Percentiles rank a stretch among this genome's conserved stretches.
phyloP scores from a whole-genome alignment of 2,797 vertebrate genomes.

The Phrynocephalus guinanensis region DNA sequence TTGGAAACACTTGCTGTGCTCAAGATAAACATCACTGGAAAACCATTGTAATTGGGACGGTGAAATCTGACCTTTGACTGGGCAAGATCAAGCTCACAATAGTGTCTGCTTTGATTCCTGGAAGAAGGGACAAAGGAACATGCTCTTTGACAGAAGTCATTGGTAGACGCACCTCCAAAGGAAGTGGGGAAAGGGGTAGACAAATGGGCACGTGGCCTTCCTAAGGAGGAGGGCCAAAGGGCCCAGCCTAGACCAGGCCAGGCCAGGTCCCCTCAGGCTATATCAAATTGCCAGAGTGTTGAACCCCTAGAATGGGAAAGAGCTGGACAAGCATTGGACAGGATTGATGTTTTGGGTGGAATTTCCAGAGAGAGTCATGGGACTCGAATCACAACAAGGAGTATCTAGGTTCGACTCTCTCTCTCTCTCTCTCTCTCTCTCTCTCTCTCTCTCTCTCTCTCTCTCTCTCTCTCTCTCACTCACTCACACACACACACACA shows the following conservation, averaged over 20 bases:
- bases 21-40: slow-evolving; percentile 72
- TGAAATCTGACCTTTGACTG: slow-evolving; percentile 79
- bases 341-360: not conserved
- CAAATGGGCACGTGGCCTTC: slow-evolving; percentile 58
- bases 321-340: not conserved
- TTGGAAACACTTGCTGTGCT: slow-evolving; percentile 52
- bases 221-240: not conserved
- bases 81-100: slow-evolving; percentile 72
- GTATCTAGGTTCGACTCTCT: not conserved
- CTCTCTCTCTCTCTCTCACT: not conserved
- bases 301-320: not conserved
- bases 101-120: slow-evolving; percentile 77
- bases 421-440: not conserved
- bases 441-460: not conserved
- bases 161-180: slow-evolving; percentile 50
- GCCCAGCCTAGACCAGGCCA: not conserved
- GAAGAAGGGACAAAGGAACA: slow-evolving; percentile 75
- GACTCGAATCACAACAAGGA: too few relatives aligned
- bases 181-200: slow-evolving; percentile 49
- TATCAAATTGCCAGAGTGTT: slow-evolving; percentile 37
- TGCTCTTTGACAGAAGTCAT: slow-evolving; percentile 72
- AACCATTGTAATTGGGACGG: slow-evolving; percentile 76
- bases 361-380: not conserved
- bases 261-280: slow-evolving; percentile 44
- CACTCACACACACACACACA: too few relatives aligned